phyloP scores from a whole-genome alignment of 2,113 vertebrate genomes.

The Brevimyrus niger region DNA sequence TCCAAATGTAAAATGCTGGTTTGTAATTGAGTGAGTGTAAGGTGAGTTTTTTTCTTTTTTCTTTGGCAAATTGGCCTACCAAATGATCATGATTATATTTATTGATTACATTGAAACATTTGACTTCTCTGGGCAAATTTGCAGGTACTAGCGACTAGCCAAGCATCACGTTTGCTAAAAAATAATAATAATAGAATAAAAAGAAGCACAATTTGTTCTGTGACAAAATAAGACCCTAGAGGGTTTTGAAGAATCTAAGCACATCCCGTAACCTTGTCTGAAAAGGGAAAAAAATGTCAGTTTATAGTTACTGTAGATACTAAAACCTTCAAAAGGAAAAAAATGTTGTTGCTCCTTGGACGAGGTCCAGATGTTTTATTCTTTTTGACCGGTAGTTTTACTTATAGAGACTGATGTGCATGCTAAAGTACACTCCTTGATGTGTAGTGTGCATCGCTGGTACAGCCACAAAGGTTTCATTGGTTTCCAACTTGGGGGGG shows the following conservation, averaged over 20 bases:
- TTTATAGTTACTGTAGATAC: not conserved
- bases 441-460: not conserved
- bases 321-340: not conserved
- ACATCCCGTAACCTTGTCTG: not conserved
- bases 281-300: not conserved
- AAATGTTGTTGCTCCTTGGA: not conserved
- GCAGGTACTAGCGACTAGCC: not conserved
- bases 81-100: not conserved
- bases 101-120: too few relatives aligned
- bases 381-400: not conserved
- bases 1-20: not conserved
- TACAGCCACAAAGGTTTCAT: not conserved
- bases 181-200: not conserved
- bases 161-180: not conserved
- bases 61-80: not conserved
- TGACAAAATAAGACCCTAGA: not conserved
- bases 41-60: not conserved
- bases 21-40: not conserved
- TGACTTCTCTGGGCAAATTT: not conserved
- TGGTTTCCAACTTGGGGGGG: not conserved
- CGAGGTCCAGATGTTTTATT: not conserved
- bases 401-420: not conserved
- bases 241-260: not conserved
- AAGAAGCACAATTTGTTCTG: not conserved
- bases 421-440: not conserved